Evolutionary conservation across 2,113 vertebrate genomes (phyloP).

Genomic region (Gymnorhina tibicen): DNA sequence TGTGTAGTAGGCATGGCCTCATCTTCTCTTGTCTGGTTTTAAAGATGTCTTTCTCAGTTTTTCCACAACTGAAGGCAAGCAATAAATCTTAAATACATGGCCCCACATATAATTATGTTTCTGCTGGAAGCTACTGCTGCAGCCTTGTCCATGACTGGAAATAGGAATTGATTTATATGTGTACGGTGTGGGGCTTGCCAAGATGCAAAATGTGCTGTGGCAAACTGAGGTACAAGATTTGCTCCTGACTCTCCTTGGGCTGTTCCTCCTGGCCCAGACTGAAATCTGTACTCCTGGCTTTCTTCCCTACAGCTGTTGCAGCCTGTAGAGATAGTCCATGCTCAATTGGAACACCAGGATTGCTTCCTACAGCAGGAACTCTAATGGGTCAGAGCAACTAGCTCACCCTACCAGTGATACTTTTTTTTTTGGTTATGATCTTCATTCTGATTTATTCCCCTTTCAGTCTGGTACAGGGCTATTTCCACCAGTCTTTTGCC

Average conservation of each 20-base stretch:
- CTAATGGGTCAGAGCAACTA: neutral
- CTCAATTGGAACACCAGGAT: neutral
- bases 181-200: accelerated
- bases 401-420: neutral
- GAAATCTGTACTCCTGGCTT: neutral
- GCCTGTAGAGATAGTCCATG: neutral
- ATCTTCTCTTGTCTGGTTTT: neutral
- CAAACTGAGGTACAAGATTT: neutral
- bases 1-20: neutral
- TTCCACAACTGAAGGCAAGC: neutral
- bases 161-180: neutral
- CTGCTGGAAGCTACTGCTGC: neutral
- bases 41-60: neutral
- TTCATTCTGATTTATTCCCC: neutral
- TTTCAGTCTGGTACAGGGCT: neutral
- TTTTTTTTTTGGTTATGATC: neutral
- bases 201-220: neutral
- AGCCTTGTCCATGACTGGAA: neutral
- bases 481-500: neutral
- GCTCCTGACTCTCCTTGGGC: neutral
- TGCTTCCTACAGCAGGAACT: neutral
- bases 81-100: neutral
- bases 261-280: neutral
- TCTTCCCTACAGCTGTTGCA: neutral
- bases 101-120: neutral